phyloP scores from a whole-genome alignment of 2,113 vertebrate species.

The Pseudorhombus dupliciocellatus region DNA sequence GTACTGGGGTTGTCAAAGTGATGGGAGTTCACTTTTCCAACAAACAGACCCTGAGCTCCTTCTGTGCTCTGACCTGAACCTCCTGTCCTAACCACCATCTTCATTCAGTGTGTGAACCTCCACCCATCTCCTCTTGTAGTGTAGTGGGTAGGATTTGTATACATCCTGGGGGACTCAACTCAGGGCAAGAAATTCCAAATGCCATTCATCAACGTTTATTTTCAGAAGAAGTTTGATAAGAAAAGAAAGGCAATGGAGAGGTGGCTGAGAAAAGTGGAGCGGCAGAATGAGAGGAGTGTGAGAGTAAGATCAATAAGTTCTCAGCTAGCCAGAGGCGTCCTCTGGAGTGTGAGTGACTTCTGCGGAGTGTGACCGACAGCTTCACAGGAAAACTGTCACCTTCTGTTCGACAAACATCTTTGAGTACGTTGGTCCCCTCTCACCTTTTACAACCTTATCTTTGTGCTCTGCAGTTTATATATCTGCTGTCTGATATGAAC shows the following conservation, averaged over 20 bases:
- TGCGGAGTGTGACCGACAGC: slow-evolving; percentile 72
- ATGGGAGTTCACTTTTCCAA: background rate
- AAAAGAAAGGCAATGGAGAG: slow-evolving; percentile 22
- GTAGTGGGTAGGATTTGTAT: background rate
- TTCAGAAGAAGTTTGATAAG: background rate
- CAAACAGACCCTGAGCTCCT: background rate
- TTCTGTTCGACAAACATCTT: slow-evolving; percentile 59
- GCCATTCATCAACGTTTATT: slow-evolving; percentile 1
- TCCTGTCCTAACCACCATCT: background rate
- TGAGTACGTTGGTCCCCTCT: slow-evolving; percentile 43
- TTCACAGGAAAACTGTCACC: slow-evolving; percentile 78
- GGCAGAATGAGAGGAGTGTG: slow-evolving; percentile 43
- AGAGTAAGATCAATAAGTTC: slow-evolving; percentile 69
- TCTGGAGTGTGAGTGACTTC: slow-evolving; percentile 58
- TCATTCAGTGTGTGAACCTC: background rate
- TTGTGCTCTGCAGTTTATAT: slow-evolving; percentile 26
- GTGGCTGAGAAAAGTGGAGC: slow-evolving; percentile 36
- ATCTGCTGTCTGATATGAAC: too few relatives aligned
- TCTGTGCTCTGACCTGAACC: background rate
- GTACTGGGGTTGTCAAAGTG: background rate
- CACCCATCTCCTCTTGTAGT: background rate
- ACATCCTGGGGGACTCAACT: slow-evolving; percentile 1
- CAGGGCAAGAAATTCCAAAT: background rate
- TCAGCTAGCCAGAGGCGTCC: slow-evolving; percentile 64
- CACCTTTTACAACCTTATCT: slow-evolving; percentile 30